These are phyloP conservation scores for Glaucomys volans DNA, from an alignment of 2,113 vertebrate genomes.

Conservation along the genomic window DNA sequence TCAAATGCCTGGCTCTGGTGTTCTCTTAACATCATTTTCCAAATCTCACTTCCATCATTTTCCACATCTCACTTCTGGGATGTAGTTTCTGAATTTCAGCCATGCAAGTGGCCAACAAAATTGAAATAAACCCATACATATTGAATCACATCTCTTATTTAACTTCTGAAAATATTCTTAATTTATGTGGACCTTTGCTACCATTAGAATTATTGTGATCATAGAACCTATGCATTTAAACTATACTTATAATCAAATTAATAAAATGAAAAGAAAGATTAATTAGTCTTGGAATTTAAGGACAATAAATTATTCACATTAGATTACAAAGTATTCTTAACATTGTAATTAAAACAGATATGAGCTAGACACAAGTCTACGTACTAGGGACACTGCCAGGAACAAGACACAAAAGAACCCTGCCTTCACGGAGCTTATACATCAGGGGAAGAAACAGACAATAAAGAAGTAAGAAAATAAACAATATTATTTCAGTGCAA, in stretches of 20 bases:
- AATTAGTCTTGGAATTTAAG: slow-evolving; percentile 55
- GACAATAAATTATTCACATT: slow-evolving; percentile 57
- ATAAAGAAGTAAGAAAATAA: background rate
- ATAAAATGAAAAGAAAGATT: background rate
- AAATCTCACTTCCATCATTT: background rate
- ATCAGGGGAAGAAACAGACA: background rate
- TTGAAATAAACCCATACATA: background rate
- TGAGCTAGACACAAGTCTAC: too few relatives aligned
- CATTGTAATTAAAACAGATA: slow-evolving; percentile 27
- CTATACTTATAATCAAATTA: background rate
- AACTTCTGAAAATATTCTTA: background rate
- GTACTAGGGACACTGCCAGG: too few relatives aligned
- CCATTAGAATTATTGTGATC: background rate
- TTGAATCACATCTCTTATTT: background rate
- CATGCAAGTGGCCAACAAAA: background rate
- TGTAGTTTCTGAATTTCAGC: background rate
- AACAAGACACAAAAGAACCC: background rate
- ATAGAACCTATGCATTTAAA: background rate
- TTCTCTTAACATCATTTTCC: background rate
- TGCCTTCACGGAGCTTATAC: background rate
- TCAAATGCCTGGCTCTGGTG: background rate
- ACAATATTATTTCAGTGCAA: background rate
- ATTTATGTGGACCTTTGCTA: background rate
- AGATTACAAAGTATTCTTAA: slow-evolving; percentile 38
- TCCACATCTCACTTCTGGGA: background rate